Conservation (phyloP, 1,140 invertebrate genomes). For the Cryptotermes secundus region DNA sequence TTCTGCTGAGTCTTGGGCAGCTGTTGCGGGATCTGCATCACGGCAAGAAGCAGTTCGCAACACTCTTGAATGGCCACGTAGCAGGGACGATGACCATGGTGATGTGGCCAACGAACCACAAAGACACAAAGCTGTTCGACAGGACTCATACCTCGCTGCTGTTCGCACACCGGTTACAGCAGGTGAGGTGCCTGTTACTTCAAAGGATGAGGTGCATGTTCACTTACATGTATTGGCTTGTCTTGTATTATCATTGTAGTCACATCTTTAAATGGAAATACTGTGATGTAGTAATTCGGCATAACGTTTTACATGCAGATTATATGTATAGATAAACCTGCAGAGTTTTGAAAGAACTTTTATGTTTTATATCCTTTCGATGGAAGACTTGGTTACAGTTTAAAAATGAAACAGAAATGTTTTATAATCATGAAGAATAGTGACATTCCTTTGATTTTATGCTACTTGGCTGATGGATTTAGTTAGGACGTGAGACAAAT, state of each 20-base stretch:
- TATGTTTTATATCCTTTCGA: too few species aligned
- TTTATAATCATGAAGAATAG: too few species aligned
- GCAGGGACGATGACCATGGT: slow-evolving; percentile 40
- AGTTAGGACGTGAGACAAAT: too few species aligned
- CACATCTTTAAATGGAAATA: background rate
- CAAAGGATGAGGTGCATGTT: background rate
- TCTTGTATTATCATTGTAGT: too few species aligned
- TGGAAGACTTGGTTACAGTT: too few species aligned
- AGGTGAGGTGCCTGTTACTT: slow-evolving; percentile 40
- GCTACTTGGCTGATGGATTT: too few species aligned
- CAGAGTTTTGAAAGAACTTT: too few species aligned
- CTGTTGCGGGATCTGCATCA: background rate
- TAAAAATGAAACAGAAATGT: too few species aligned
- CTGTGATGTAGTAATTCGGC: background rate
- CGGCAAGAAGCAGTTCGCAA: slow-evolving; percentile 29
- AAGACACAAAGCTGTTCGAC: slow-evolving; percentile 49
- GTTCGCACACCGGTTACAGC: slow-evolving; percentile 43
- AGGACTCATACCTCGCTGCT: slow-evolving; percentile 53
- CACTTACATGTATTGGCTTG: background rate
- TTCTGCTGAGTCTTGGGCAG: slow-evolving; percentile 56
- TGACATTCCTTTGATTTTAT: too few species aligned
- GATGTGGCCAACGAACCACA: slow-evolving; percentile 41
- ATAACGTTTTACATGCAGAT: background rate
- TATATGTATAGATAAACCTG: too few species aligned
- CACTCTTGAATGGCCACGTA: slow-evolving; percentile 45